phyloP scores from a whole-genome alignment of 2,113 vertebrate genomes.

The Limnothrissa miodon region DNA sequence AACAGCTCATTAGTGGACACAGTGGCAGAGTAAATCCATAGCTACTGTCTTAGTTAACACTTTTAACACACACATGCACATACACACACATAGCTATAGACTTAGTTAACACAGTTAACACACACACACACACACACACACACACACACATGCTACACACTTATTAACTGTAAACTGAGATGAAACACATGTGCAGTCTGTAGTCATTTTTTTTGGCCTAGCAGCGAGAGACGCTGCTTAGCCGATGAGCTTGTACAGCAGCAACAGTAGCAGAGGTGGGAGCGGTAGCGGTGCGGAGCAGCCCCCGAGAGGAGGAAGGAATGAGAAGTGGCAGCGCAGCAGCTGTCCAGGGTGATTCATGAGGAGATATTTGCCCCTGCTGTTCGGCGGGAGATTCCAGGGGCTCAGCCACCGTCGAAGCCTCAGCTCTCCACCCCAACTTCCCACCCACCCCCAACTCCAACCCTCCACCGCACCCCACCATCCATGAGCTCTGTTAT shows the following conservation, averaged over 20 bases:
- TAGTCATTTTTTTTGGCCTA: background rate
- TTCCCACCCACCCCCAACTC: background rate
- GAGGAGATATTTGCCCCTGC: constrained; percentile 59
- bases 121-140: background rate
- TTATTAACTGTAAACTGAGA: background rate
- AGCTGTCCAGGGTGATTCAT: constrained; percentile 24
- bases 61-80: background rate
- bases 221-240: background rate
- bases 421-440: background rate
- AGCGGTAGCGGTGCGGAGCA: background rate
- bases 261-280: background rate
- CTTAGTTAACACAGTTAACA: no score
- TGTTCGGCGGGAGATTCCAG: constrained; percentile 52
- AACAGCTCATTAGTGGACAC: constrained; percentile 1
- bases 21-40: background rate
- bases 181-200: background rate
- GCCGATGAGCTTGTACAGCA: background rate
- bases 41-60: background rate
- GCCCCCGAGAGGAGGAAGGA: background rate
- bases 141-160: background rate
- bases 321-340: constrained; percentile 4
- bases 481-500: background rate
- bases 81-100: background rate
- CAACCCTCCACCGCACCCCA: background rate
- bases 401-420: constrained; percentile 48